Base-by-base conservation (phyloP, 2,888 invertebrate genomes). In the Flabesymbios commensalis region DNA sequence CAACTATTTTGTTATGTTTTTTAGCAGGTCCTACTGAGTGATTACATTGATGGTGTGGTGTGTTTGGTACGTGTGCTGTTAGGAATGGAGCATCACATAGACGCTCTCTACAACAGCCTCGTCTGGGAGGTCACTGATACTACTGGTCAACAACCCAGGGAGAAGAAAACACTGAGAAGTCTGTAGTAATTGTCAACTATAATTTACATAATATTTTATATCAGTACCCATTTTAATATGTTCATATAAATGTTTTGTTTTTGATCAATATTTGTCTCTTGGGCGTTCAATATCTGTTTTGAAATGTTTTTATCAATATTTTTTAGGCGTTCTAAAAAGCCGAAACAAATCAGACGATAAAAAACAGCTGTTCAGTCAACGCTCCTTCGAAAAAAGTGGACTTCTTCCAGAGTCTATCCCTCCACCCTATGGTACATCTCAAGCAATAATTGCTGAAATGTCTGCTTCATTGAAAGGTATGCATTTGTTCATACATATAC, bases 271-370 rank as follows among this genome's bases (percentile, higher is more conserved):
- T n/a, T n/a, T n/a, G n/a, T n/a, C n/a, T n/a, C n/a, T n/a, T n/a
- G n/a, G n/a, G n/a, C n/a, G n/a, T n/a, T n/a, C n/a, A n/a, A n/a
- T n/a, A n/a, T n/a, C n/a, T n/a, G n/a, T n/a, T n/a, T n/a, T n/a
- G n/a, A n/a, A n/a, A n/a, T n/a, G n/a, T n/a, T n/a, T n/a, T n/a
- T n/a, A n/a, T n/a, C n/a, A n/a, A n/a, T n/a, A n/a, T n/a, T n/a
- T 62, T 69, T 5, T 63, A 77, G 78, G 78, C 64, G 77, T 77
- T 1, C 59, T 78, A 59, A 78, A 78, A 60, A 69, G 77, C 4
- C 73, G 72, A 51, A 67, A 74, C 2, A 76, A 29, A 31, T 5
- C 10, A 29, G 49, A 32, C 19, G 29, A 51, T 5, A 57, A 42
- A n/a, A 57, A 41, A 31, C 49, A 57, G 29, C 53, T 57, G 3